Percentiles rank a stretch among this genome's conserved stretches.
phyloP scores from a whole-genome alignment of 1,140 invertebrate genomes.

The Drosophila asahinai region DNA sequence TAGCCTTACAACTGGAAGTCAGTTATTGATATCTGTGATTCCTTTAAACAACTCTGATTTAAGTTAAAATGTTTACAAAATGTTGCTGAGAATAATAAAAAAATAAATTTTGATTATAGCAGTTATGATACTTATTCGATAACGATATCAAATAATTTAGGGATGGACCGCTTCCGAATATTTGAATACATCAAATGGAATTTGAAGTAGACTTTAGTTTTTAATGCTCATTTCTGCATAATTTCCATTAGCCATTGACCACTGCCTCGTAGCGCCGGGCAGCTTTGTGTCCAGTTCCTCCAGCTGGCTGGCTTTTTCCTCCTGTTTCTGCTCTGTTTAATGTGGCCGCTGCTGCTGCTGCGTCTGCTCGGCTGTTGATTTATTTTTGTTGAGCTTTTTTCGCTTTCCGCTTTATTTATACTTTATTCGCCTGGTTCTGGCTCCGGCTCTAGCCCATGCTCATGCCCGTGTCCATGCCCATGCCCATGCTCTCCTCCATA shows the following conservation, averaged over 20 bases:
- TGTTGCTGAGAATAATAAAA: not conserved
- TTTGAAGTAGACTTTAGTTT: not conserved
- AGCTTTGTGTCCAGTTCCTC: constrained; percentile 14
- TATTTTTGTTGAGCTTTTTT: constrained; percentile 58
- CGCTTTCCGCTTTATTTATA: constrained; percentile 56
- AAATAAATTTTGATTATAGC: not conserved
- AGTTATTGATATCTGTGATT: not conserved
- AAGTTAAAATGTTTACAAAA: not conserved
- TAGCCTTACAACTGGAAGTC: not conserved
- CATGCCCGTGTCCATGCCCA: constrained; percentile 1
- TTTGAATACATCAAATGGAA: not conserved
- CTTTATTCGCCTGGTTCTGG: constrained; percentile 54
- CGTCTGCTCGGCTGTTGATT: constrained; percentile 12
- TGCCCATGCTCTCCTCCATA: constrained; percentile 16
- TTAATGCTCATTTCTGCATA: not conserved
- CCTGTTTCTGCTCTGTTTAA: constrained; percentile 16
- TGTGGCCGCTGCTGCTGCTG: constrained; percentile 6
- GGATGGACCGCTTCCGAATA: not conserved
- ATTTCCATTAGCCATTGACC: not conserved
- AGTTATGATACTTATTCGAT: not conserved
- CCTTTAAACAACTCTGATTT: too few relatives aligned
- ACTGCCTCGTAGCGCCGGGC: not conserved
- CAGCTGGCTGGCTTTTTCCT: constrained; percentile 25
- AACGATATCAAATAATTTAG: not conserved
- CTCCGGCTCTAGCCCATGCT: constrained; percentile 25